phyloP scores from a whole-genome alignment of 2,888 invertebrate genomes.

The Rapana venosa region DNA sequence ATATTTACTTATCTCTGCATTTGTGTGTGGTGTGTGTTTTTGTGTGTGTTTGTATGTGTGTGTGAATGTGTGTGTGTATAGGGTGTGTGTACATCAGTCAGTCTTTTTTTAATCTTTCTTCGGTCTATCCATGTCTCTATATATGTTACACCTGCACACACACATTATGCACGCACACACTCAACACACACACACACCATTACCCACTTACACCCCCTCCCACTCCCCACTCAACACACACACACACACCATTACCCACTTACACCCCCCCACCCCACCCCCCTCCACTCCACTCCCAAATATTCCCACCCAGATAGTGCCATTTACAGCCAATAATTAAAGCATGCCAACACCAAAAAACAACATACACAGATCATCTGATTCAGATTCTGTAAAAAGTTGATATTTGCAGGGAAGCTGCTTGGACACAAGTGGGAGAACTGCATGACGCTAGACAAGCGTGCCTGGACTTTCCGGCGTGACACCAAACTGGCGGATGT shows the following conservation, averaged over 20 bases:
- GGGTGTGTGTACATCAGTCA: too few species aligned
- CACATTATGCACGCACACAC: neutral
- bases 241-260: neutral
- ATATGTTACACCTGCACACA: neutral
- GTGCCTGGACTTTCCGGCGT: slow-evolving; percentile 82
- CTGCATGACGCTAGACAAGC: slow-evolving; percentile 91
- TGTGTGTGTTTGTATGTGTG: too few species aligned
- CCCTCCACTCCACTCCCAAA: neutral
- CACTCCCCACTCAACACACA: too few species aligned
- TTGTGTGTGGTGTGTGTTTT: too few species aligned
- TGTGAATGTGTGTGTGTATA: too few species aligned
- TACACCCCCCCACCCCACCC: too few species aligned
- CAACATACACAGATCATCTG: neutral
- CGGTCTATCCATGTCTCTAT: neutral
- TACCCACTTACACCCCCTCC: too few species aligned
- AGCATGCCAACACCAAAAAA: slow-evolving; percentile 54
- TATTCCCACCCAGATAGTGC: neutral
- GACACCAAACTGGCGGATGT: slow-evolving; percentile 67
- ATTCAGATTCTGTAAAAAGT: too few species aligned
- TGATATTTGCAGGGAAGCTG: slow-evolving; percentile 56
- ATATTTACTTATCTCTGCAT: too few species aligned
- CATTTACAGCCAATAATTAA: neutral
- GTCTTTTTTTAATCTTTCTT: too few species aligned
- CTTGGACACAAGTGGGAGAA: slow-evolving; percentile 94
- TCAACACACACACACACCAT: neutral